These are phyloP conservation scores for Norana najaformis DNA, from an alignment of 2,888 invertebrate species.

Conservation along the genomic window DNA sequence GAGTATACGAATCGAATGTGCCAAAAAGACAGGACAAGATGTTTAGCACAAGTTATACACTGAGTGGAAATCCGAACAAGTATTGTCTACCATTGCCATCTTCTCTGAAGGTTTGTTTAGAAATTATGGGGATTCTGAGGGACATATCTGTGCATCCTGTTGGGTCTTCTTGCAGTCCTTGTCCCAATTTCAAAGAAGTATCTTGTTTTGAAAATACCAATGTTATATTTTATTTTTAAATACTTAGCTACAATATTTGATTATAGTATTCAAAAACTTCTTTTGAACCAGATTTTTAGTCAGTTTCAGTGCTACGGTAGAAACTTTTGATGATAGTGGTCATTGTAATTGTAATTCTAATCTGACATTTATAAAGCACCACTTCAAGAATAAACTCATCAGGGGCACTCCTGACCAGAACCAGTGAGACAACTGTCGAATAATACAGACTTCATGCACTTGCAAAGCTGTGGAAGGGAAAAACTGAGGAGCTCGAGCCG, in stretches of 20 bases:
- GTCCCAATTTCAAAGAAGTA: neutral
- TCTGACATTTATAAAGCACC: no score
- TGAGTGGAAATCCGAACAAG: neutral
- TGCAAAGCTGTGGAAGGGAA: no score
- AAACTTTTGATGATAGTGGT: neutral
- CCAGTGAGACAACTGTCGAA: no score
- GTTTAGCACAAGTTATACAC: slow-evolving; percentile 2
- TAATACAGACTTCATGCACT: no score
- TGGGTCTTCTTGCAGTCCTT: neutral
- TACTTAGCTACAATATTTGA: neutral
- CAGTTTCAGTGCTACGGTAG: neutral
- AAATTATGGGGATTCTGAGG: neutral
- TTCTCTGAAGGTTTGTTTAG: neutral
- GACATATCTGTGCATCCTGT: neutral
- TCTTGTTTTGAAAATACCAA: neutral
- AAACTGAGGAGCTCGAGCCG: no score
- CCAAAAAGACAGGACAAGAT: neutral
- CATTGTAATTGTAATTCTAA: neutral
- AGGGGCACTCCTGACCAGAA: no score
- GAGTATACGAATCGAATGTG: neutral
- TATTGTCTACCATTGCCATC: slow-evolving; percentile 9
- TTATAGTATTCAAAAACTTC: neutral
- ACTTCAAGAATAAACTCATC: no score
- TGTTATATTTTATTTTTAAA: neutral
- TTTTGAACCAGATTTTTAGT: neutral